These are phyloP conservation scores for Brachionus calyciflorus DNA, from an alignment of 1,140 invertebrate species.

Conservation along the genomic window DNA sequence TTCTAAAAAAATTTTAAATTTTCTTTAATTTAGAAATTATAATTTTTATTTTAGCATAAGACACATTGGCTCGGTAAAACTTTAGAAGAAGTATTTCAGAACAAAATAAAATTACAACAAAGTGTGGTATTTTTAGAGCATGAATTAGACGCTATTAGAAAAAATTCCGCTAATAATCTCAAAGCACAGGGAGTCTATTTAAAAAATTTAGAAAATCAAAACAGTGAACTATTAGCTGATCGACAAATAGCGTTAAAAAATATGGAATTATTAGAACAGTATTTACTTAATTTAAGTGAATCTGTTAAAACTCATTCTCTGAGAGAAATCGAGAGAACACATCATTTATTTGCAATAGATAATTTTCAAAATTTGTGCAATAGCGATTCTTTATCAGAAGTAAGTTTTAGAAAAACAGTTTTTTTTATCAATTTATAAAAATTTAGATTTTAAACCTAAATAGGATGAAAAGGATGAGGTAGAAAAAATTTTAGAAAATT, in stretches of 20 bases:
- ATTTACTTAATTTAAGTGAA: constrained; percentile 31
- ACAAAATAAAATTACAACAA: constrained; percentile 31
- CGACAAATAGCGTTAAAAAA: constrained; percentile 26
- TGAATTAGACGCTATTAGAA: constrained; percentile 29
- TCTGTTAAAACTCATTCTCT: constrained; percentile 23
- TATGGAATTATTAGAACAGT: constrained; percentile 37
- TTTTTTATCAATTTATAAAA: not conserved
- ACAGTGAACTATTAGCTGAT: constrained; percentile 32
- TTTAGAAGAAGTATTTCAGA: constrained; percentile 40
- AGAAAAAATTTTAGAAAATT: not conserved
- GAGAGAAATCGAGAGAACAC: constrained; percentile 38
- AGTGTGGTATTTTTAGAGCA: constrained; percentile 35
- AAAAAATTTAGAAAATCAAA: constrained; percentile 43
- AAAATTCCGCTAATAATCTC: constrained; percentile 30
- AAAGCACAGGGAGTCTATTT: constrained; percentile 17
- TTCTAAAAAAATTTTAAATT: not conserved
- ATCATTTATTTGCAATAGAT: constrained; percentile 40
- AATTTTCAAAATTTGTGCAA: constrained; percentile 30
- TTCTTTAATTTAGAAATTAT: not conserved
- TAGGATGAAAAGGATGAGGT: not conserved
- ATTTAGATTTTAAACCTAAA: not conserved
- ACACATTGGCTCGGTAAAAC: constrained; percentile 31
- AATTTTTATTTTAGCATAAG: constrained; percentile 14
- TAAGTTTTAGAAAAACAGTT: not conserved
- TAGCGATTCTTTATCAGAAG: constrained; percentile 6